Conservation (phyloP, 1,140 invertebrate genomes). For the Neodiprion fabricii region DNA sequence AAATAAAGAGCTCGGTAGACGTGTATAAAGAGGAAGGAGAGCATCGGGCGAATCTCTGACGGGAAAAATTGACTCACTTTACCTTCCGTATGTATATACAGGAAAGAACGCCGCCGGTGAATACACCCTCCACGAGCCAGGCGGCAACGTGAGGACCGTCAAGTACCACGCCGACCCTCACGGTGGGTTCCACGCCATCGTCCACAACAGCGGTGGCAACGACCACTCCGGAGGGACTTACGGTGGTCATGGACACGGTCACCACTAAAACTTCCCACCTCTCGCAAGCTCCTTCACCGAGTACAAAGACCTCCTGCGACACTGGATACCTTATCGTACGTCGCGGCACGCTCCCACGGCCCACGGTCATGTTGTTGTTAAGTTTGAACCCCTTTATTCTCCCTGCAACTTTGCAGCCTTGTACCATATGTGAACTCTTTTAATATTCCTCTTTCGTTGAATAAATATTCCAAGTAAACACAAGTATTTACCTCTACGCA, state of each 20-base stretch:
- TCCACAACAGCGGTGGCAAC: conserved; percentile 71
- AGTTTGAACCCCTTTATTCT: background rate
- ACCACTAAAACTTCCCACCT: conserved; percentile 4
- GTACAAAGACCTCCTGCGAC: background rate
- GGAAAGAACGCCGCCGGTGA: conserved; percentile 66
- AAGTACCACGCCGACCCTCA: conserved; percentile 81
- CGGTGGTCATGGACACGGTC: conserved; percentile 38
- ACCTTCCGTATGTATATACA: conserved; percentile 20
- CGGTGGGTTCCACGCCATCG: conserved; percentile 78
- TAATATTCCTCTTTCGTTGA: background rate
- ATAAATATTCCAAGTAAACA: background rate
- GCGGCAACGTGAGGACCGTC: conserved; percentile 78
- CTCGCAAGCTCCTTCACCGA: background rate
- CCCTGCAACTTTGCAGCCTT: too few species aligned
- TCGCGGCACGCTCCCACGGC: background rate
- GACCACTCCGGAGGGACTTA: conserved; percentile 53
- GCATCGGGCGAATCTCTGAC: background rate
- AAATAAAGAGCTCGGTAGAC: too few species aligned
- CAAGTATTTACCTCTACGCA: too few species aligned
- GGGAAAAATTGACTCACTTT: background rate
- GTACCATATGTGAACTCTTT: too few species aligned
- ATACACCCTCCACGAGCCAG: conserved; percentile 79
- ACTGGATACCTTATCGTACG: too few species aligned
- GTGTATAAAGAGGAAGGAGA: too few species aligned
- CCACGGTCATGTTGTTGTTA: background rate